These are phyloP conservation scores for Sitta carolinensis DNA, from an alignment of 2,797 vertebrate species.

Conservation along the genomic window DNA sequence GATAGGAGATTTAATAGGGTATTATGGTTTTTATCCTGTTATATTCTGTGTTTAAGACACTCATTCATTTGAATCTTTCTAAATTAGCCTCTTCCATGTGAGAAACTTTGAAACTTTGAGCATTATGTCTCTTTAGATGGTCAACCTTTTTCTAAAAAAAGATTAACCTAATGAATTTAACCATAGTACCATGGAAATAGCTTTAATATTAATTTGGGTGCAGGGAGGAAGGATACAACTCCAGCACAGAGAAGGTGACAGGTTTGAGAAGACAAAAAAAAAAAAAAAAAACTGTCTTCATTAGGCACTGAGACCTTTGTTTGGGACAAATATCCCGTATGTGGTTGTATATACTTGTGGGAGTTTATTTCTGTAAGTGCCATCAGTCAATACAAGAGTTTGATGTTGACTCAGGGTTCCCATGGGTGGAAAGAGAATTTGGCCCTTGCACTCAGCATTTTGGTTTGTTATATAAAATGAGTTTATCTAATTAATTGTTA, in stretches of 20 bases:
- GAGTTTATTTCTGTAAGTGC: not conserved
- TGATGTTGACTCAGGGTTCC: not conserved
- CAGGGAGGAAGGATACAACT: not conserved
- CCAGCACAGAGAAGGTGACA: not conserved
- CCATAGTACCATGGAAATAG: not conserved
- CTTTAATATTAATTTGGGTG: not conserved
- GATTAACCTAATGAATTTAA: not conserved
- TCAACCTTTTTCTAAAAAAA: not conserved
- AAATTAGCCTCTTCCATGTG: not conserved
- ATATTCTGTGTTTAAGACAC: not conserved
- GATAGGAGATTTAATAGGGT: not conserved
- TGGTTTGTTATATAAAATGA: not conserved
- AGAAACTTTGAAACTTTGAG: not conserved
- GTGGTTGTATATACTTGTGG: not conserved
- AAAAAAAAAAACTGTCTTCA: not conserved
- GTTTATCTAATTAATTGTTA: not conserved
- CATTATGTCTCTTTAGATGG: not conserved
- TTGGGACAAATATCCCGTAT: not conserved
- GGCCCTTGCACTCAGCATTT: not conserved
- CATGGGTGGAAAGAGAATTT: not conserved
- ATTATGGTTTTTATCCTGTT: not conserved
- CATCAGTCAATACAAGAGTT: not conserved
- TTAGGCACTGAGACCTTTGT: not conserved
- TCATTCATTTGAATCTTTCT: not conserved
- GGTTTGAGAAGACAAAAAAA: not conserved